Evolutionary conservation across 2,113 vertebrate species (phyloP).

Genomic region (Phyllostomus discolor): DNA sequence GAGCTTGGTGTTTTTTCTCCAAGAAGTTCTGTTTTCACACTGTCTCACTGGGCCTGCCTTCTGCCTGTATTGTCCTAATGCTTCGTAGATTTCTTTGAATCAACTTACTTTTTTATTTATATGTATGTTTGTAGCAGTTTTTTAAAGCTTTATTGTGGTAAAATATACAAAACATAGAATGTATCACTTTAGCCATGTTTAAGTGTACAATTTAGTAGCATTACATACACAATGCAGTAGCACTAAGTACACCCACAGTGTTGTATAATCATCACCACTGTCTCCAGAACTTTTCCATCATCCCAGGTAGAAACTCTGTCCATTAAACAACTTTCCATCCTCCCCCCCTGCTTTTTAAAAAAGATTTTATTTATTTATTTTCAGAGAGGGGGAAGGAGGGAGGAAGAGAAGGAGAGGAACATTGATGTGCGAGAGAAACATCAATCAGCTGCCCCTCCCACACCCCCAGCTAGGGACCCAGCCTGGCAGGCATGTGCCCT

Average conservation of each 20-base stretch:
- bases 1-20: not conserved
- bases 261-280: not conserved
- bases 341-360: not conserved
- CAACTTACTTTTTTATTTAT: not conserved
- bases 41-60: not conserved
- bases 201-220: not conserved
- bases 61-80: not conserved
- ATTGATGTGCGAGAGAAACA: no score
- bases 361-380: no score
- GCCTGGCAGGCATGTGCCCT: no score
- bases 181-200: not conserved
- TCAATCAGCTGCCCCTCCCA: no score
- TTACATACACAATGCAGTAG: not conserved
- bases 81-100: not conserved
- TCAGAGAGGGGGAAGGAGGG: not conserved
- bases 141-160: not conserved
- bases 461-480: no score
- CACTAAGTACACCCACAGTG: not conserved
- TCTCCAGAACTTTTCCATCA: not conserved
- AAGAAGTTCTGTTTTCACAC: not conserved
- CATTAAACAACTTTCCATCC: not conserved
- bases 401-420: no score
- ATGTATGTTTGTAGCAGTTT: not conserved
- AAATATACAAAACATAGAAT: not conserved
- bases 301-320: not conserved